Base-by-base conservation (phyloP, 2,113 vertebrate genomes). In the Pitta sordida region DNA sequence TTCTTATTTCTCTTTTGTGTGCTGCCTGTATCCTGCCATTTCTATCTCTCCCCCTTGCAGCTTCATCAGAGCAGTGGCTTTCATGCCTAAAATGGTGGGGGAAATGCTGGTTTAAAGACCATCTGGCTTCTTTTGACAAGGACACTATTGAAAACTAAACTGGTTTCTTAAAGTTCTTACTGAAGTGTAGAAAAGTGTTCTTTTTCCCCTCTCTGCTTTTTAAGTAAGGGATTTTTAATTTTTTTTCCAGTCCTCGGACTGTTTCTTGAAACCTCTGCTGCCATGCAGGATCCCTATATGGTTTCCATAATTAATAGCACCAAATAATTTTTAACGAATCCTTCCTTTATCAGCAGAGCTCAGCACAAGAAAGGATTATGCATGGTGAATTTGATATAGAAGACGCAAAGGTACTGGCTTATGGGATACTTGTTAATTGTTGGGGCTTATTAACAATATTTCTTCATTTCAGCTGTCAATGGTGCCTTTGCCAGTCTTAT, bases 261-360 rank as follows among this genome's bases (percentile, higher is more conserved):
- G 29, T 32, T 71, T 81, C 74, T 91, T 82, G 87, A 96, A 94
- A 83, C 39, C 76, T 82, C 83, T 91, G 51, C 83, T 94, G 82
- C 94, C 88, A 91, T 94, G n/a, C 63, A 70, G 36, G 48, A 91
- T 74, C 41, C 56, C 59, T 81, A 59, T 64, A 79, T 90, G 86
- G 26, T 21, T 96, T 93, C 83, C 49, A 44, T 96, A 91, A 88
- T 74, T 36, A 96, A 79, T 59, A 60, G 70, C 2, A 12, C 69
- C 88, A 96, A 94, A 93, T 95, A 94, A 90, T 91, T 97, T 95
- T 96, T 95, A 96, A 96, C 32, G 3, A 96, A 96, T 89, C 32
- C 39, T 93, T 85, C 22, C 73, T 96, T 97, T 97, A 96, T 97
- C 95, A 96, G 88, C 64, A 96, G 69, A 80, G 83, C 59, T 97